Conservation (phyloP, 2,113 vertebrate species). For the Clarias macrocephalus region DNA sequence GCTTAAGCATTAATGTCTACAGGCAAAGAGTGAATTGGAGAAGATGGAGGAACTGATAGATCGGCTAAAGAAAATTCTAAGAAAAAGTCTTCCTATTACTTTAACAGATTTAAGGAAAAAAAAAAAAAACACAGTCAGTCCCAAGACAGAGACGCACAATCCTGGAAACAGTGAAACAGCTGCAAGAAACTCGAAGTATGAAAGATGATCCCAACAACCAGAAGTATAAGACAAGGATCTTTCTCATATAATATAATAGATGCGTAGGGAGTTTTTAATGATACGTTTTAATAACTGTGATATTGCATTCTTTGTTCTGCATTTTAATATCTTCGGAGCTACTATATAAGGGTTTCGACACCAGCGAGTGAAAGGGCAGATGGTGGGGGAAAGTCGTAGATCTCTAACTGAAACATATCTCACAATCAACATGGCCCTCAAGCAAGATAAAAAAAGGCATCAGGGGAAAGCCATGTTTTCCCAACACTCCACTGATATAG, state of each 20-base stretch:
- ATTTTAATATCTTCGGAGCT: constrained; percentile 37
- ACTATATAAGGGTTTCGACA: constrained; percentile 44
- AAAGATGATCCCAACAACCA: neutral
- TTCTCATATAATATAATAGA: neutral
- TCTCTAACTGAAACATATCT: constrained; percentile 25
- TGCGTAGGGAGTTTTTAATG: neutral
- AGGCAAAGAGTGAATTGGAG: neutral
- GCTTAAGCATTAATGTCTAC: neutral
- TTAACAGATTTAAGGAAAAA: neutral
- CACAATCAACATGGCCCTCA: constrained; percentile 45
- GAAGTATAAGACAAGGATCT: neutral
- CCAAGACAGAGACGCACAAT: neutral
- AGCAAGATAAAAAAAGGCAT: constrained; percentile 40
- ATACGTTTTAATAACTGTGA: constrained; percentile 11
- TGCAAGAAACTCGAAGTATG: neutral
- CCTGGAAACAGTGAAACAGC: neutral
- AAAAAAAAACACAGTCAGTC: neutral
- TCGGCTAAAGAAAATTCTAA: neutral
- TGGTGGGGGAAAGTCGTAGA: constrained; percentile 44
- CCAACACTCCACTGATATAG: constrained; percentile 22
- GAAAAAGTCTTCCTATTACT: neutral
- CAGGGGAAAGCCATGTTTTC: constrained; percentile 36
- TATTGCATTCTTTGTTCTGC: constrained; percentile 30
- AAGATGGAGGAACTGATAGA: neutral
- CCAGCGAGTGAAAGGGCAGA: constrained; percentile 41